Conservation (phyloP, 2,113 vertebrate species). For the Martes martes region DNA sequence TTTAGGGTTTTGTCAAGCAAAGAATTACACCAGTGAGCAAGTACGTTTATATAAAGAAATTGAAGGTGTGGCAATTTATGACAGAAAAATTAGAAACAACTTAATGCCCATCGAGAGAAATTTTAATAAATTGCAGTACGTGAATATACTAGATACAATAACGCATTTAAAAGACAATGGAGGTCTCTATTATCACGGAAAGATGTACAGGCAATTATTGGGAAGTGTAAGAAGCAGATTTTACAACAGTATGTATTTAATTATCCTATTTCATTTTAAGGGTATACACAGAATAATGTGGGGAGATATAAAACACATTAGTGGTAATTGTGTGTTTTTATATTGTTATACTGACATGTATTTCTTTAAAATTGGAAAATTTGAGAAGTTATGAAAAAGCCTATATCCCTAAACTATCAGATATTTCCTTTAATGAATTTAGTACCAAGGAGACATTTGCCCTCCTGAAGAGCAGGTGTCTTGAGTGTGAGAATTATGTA, state of each 20-base stretch:
- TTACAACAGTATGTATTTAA: not conserved
- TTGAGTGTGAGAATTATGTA: not conserved
- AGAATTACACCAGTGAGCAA: not conserved
- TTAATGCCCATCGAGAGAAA: not conserved
- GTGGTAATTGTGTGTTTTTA: not conserved
- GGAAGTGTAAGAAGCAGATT: not conserved
- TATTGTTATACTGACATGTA: not conserved
- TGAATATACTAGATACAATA: not conserved
- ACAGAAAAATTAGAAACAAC: not conserved
- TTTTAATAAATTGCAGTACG: no score
- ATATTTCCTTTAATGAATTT: not conserved
- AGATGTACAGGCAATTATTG: not conserved
- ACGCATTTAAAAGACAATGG: not conserved
- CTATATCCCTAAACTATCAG: not conserved
- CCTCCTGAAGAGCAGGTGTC: not conserved
- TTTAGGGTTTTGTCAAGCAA: slow-evolving; percentile 9
- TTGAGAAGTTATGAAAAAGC: not conserved
- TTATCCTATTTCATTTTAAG: not conserved
- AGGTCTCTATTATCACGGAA: not conserved
- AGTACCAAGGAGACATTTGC: not conserved
- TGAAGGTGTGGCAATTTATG: not conserved
- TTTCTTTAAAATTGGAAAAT: not conserved
- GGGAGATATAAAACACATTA: not conserved
- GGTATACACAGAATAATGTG: not conserved
- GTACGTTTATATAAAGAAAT: not conserved